A percentile compares a stretch with the other conserved stretches of the same genome.
Conservation (phyloP, 2,113 vertebrate species). For the Mastomys coucha region DNA sequence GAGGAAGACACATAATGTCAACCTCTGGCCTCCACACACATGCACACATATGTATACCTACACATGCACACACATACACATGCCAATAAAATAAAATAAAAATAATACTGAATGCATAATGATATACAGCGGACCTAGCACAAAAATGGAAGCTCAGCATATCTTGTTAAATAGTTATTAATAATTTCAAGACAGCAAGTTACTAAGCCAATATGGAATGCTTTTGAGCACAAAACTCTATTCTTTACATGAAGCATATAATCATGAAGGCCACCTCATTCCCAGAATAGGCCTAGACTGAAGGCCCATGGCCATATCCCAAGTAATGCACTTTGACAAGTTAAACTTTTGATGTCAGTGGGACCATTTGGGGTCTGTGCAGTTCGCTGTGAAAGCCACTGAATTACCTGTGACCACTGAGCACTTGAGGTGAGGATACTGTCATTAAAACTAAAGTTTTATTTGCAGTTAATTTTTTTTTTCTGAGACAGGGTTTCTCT, state of each 20-base stretch:
- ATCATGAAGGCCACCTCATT: fast-evolving
- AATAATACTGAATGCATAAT: background rate
- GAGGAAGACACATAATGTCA: background rate
- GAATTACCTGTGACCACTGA: background rate
- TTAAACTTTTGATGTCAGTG: background rate
- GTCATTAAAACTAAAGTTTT: background rate
- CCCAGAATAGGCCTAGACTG: background rate
- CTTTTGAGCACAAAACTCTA: background rate
- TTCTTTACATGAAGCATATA: fast-evolving
- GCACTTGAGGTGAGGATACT: background rate
- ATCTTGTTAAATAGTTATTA: background rate
- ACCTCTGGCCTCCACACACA: background rate
- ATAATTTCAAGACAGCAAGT: background rate
- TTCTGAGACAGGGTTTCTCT: too few relatives aligned
- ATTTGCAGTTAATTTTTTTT: constrained; percentile 12
- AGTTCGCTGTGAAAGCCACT: background rate
- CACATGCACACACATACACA: background rate
- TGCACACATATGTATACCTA: background rate
- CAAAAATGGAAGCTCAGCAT: background rate
- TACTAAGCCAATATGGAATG: background rate
- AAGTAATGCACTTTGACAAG: background rate
- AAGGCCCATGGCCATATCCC: background rate
- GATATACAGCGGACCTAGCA: background rate
- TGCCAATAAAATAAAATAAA: background rate
- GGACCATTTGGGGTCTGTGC: background rate